Conservation (phyloP, 2,113 vertebrate genomes). For the Brachirus orientalis region DNA sequence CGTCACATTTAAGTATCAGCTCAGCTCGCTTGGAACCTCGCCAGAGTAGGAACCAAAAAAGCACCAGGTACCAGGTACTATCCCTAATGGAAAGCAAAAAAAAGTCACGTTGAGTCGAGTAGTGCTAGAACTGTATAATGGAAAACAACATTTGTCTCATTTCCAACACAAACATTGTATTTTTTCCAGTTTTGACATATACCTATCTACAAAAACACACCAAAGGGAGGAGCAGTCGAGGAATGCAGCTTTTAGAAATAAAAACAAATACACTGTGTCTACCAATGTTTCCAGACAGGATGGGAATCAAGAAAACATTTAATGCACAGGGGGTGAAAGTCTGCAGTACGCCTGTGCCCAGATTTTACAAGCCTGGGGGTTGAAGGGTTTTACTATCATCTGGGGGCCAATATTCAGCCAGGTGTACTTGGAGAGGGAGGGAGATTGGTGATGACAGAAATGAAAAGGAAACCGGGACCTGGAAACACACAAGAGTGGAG, state of each 20-base stretch:
- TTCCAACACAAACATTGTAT: no score
- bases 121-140: no score
- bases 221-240: slow-evolving; percentile 22
- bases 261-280: slow-evolving; percentile 49
- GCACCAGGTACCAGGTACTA: no score
- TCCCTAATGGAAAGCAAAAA: no score
- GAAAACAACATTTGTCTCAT: no score
- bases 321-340: slow-evolving; percentile 6
- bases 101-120: no score
- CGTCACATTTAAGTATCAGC: no score
- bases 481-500: slow-evolving; percentile 32
- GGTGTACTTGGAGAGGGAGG: slow-evolving; percentile 60
- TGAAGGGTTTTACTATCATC: slow-evolving; percentile 63
- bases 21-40: no score
- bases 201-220: slow-evolving; percentile 28
- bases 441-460: slow-evolving; percentile 63
- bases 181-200: neutral
- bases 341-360: slow-evolving; percentile 34
- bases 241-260: slow-evolving; percentile 52
- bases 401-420: slow-evolving; percentile 70
- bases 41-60: no score
- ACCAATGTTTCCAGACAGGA: slow-evolving; percentile 61
- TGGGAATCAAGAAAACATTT: slow-evolving; percentile 53
- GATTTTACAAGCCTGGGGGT: slow-evolving; percentile 54
- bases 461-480: slow-evolving; percentile 63